Conservation (phyloP, 2,113 vertebrate genomes). For the Ceyx margarethae region DNA sequence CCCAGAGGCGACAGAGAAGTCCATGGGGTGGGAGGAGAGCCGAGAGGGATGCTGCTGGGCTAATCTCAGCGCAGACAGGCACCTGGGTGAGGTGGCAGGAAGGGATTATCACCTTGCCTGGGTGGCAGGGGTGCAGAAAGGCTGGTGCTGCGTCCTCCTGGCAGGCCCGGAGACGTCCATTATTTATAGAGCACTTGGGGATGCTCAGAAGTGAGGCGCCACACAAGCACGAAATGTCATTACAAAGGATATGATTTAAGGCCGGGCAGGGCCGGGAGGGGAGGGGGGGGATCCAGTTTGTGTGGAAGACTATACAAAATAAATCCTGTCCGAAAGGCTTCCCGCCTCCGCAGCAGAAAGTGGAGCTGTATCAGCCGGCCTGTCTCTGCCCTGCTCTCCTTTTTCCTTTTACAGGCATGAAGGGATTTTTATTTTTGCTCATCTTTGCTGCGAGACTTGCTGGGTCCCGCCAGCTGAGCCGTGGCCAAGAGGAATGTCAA, state of each 20-base stretch:
- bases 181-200: conserved; percentile 59
- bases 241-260: conserved; percentile 68
- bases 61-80: fast-evolving
- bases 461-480: conserved; percentile 33
- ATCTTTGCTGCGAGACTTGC: conserved; percentile 22
- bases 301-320: conserved; percentile 64
- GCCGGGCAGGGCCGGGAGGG: conserved; percentile 3
- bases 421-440: conserved; percentile 11
- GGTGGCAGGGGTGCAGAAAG: background rate
- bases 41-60: background rate
- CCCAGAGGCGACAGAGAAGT: background rate
- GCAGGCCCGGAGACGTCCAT: background rate
- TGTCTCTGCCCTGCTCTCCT: conserved; percentile 23
- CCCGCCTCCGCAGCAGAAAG: conserved; percentile 36
- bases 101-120: background rate
- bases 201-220: conserved; percentile 58
- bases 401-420: conserved; percentile 70
- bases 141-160: background rate
- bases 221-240: conserved; percentile 63
- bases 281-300: conserved; percentile 51
- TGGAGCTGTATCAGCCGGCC: background rate
- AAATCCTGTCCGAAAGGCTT: conserved; percentile 52
- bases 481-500: conserved; percentile 5
- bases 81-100: background rate
- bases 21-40: background rate